Base-by-base conservation (phyloP, 2,797 vertebrate species). In the Poecile montanus region DNA sequence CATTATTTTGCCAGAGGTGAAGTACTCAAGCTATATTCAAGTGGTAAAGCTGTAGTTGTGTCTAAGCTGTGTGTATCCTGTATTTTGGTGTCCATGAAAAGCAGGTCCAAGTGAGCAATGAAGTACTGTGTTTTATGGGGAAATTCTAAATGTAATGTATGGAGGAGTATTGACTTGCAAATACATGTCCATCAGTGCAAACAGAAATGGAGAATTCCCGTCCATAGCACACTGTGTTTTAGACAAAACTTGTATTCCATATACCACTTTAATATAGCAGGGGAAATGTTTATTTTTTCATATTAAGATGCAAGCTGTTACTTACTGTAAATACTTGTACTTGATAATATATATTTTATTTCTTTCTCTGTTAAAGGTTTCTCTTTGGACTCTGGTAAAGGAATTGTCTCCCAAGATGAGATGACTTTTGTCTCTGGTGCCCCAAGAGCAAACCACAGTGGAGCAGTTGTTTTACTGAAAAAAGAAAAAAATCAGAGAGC, bases 361-460 rank as follows among this genome's bases (percentile, higher is more conserved):
- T 94, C 23, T 87, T 79, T 86, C 70, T 91, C 91, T 89, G 23
- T 61, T 91, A 42, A 96, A 99, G 99, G 99, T 68, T 99, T 99
- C 95, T 99, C 99, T 86, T 94, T 99, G 71, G 99, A 99, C 94
- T 98, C 99, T 16, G 99, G 99, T 38, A 98, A 98, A 97, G 98
- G 97, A 85, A 99, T 99, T 87, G 97, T 98, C 58, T 98, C 95
- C 75, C 95, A 98, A 21, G 97, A 98, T 47, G 97, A 97, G 48
- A 97, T 99, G 86, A 99, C 98, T 30, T 98, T 99, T 92, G 99
- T 99, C 76, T 98, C 99, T 27, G 99, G 99, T 75, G 99, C 99
- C 4, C 99, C 99, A 13, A 98, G 99, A 98, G 98, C 99, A 78
- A 98, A 99, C 97, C 99, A 99, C 96, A 99, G 97, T 0, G 99